phyloP scores from a whole-genome alignment of 1,140 invertebrate genomes.

The Trichonephila clavipes region DNA sequence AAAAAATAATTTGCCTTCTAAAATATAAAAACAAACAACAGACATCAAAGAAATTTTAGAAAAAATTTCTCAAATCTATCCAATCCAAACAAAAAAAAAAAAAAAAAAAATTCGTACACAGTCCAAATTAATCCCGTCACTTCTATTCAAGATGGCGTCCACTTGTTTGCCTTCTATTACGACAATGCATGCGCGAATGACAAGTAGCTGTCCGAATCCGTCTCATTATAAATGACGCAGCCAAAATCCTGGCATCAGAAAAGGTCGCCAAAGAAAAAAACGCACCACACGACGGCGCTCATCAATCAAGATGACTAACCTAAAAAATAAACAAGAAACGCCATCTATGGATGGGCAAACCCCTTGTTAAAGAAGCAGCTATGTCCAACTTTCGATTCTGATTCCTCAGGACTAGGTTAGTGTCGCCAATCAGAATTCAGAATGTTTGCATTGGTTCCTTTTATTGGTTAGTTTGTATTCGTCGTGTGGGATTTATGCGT shows the following conservation, averaged over 20 bases:
- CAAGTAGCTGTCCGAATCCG: conserved; percentile 61
- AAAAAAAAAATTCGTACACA: background rate
- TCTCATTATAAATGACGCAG: conserved; percentile 74
- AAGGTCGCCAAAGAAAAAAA: conserved; percentile 1
- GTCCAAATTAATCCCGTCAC: conserved; percentile 43
- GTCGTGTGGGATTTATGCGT: conserved; percentile 7
- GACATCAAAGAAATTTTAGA: too few species aligned
- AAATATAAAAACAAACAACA: too few species aligned
- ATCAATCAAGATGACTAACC: conserved; percentile 75
- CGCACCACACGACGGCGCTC: conserved; percentile 4
- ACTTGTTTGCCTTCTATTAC: conserved; percentile 71
- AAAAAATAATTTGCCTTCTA: too few species aligned
- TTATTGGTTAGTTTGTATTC: conserved; percentile 37
- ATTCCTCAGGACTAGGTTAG: conserved; percentile 43
- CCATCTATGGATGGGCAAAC: conserved; percentile 19
- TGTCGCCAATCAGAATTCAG: conserved; percentile 40
- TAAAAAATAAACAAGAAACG: conserved; percentile 60
- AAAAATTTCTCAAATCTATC: too few species aligned
- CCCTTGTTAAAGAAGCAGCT: conserved; percentile 57
- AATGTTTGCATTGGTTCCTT: conserved; percentile 32
- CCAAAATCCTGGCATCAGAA: conserved; percentile 69
- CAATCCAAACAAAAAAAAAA: too few species aligned
- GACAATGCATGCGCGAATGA: conserved; percentile 57
- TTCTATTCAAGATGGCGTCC: conserved; percentile 59
- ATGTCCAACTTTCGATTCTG: conserved; percentile 57